Conservation (phyloP, 2,113 vertebrate genomes). For the Cyphomyrus plagiostoma region DNA sequence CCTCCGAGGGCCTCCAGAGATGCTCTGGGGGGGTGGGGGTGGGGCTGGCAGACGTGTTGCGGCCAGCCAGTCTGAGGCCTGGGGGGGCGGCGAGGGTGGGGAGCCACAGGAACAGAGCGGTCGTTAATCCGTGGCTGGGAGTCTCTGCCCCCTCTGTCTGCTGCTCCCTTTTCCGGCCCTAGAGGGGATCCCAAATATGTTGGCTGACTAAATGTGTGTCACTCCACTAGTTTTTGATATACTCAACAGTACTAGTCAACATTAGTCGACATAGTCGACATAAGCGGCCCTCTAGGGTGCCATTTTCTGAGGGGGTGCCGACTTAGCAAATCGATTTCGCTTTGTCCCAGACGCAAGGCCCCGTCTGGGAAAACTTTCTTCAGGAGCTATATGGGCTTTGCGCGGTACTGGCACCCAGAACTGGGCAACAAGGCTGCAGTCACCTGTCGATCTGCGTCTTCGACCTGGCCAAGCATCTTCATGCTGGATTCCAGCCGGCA, state of each 20-base stretch:
- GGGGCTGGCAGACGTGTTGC: not conserved
- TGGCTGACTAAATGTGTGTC: not conserved
- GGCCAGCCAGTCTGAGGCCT: not conserved
- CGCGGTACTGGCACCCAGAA: not conserved
- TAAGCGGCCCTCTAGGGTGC: not conserved
- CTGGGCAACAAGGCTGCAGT: not conserved
- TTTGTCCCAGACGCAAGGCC: not conserved
- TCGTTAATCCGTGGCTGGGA: not conserved
- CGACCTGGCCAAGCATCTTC: not conserved
- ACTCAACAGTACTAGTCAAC: not conserved
- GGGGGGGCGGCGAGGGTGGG: not conserved
- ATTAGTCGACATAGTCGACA: not conserved
- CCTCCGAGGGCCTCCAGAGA: not conserved
- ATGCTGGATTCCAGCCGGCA: conserved; percentile 26
- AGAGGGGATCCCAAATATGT: not conserved
- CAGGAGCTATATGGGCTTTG: not conserved
- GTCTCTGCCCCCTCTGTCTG: not conserved
- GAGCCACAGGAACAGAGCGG: not conserved
- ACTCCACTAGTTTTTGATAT: not conserved
- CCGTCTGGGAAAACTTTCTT: not conserved
- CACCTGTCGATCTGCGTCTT: not conserved
- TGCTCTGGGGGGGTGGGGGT: not conserved
- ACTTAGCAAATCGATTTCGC: not conserved
- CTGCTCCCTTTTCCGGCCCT: not conserved
- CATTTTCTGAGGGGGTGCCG: not conserved